These are phyloP conservation scores for Drosophila hamatofila DNA, from an alignment of 2,888 invertebrate species.

Conservation along the genomic window DNA sequence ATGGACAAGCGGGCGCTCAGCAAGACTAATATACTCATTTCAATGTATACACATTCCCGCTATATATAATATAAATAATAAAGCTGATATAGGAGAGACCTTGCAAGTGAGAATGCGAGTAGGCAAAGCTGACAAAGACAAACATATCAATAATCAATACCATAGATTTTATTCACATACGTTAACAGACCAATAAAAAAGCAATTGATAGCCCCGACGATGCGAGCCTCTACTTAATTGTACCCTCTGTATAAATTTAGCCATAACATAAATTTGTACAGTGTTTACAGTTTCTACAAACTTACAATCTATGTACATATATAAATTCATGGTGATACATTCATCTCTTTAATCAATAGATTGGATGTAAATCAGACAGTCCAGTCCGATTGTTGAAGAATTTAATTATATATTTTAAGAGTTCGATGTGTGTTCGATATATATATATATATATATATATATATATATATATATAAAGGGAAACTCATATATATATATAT, in stretches of 20 bases:
- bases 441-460: neutral
- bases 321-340: neutral
- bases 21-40: no score
- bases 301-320: neutral
- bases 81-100: conserved; percentile 16
- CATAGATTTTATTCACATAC: conserved; percentile 10
- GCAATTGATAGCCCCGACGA: conserved; percentile 47
- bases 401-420: neutral
- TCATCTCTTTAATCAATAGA: neutral
- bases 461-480: neutral
- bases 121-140: conserved; percentile 34
- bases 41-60: no score
- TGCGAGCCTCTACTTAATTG: conserved; percentile 45
- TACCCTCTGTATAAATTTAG: conserved; percentile 53
- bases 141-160: conserved; percentile 13
- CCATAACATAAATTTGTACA: conserved; percentile 13
- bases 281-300: neutral
- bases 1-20: no score
- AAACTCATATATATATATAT: no score
- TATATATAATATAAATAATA: no score
- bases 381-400: neutral
- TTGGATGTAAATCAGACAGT: neutral
- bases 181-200: conserved; percentile 11
- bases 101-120: conserved; percentile 2
- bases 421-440: neutral